phyloP scores from a whole-genome alignment of 2,113 vertebrate genomes.

The Electrona antarctica region DNA sequence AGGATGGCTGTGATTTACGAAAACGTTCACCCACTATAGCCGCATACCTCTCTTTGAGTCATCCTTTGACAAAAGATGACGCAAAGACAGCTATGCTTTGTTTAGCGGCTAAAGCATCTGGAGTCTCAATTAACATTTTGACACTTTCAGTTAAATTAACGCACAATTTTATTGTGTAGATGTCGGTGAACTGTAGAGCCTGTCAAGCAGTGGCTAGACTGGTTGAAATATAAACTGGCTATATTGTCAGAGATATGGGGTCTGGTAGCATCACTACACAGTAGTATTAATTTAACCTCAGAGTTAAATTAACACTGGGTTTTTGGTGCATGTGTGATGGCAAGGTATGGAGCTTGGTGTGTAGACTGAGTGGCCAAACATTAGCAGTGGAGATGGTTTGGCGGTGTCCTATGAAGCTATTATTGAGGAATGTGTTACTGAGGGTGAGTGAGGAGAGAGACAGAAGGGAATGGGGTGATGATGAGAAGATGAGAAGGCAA shows the following conservation, averaged over 20 bases:
- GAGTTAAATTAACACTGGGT: not conserved
- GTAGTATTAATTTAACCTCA: not conserved
- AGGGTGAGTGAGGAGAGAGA: conserved; percentile 39
- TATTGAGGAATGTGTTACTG: conserved; percentile 41
- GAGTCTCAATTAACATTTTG: no score
- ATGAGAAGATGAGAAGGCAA: conserved; percentile 5
- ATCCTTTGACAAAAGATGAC: no score
- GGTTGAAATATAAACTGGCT: not conserved
- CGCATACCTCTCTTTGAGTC: no score
- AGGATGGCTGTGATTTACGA: no score
- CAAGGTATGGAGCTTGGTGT: no score
- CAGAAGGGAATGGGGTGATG: conserved; percentile 15
- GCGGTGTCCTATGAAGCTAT: not conserved
- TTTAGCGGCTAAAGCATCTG: no score
- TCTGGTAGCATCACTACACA: not conserved
- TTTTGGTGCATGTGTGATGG: not conserved
- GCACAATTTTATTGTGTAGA: no score
- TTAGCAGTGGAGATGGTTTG: not conserved
- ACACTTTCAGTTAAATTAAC: no score
- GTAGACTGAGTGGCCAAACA: not conserved
- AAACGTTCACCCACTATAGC: no score
- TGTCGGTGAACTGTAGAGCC: no score
- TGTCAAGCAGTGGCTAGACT: not conserved
- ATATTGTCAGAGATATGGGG: not conserved
- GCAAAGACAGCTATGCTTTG: no score